These are phyloP conservation scores for Melipona quadrifasciata DNA, from an alignment of 1,140 invertebrate species.

Conservation along the genomic window DNA sequence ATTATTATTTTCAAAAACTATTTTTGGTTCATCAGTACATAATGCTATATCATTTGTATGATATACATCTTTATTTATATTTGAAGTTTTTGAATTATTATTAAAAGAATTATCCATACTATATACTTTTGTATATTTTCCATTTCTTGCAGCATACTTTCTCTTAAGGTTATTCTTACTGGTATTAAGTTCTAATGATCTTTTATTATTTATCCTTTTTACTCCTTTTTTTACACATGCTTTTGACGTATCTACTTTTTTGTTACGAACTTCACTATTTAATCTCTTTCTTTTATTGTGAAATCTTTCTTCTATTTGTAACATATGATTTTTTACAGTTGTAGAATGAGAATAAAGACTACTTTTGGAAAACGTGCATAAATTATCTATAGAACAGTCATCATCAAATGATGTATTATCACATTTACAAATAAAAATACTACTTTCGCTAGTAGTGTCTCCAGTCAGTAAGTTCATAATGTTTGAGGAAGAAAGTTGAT, in stretches of 20 bases:
- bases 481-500: not conserved
- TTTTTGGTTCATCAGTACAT: too few relatives aligned
- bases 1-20: not conserved
- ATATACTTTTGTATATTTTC: not conserved
- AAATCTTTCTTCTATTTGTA: not conserved
- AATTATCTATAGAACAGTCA: not conserved
- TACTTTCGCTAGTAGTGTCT: conserved; percentile 56
- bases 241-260: not conserved
- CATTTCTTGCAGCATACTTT: not conserved
- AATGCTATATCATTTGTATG: not conserved
- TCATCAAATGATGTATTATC: not conserved
- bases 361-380: too few relatives aligned
- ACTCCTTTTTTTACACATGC: not conserved
- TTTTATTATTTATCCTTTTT: not conserved
- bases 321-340: not conserved
- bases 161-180: not conserved
- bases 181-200: not conserved
- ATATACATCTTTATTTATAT: not conserved
- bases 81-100: not conserved
- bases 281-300: not conserved
- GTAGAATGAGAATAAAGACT: too few relatives aligned
- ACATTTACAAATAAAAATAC: conserved; percentile 59
- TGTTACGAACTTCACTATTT: not conserved
- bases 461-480: conserved; percentile 8
- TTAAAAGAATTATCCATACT: not conserved